Evolutionary conservation across 2,888 invertebrate species (phyloP), one percentile per base, ranked within the genome.

Genomic region (Phaonia tiefii): DNA sequence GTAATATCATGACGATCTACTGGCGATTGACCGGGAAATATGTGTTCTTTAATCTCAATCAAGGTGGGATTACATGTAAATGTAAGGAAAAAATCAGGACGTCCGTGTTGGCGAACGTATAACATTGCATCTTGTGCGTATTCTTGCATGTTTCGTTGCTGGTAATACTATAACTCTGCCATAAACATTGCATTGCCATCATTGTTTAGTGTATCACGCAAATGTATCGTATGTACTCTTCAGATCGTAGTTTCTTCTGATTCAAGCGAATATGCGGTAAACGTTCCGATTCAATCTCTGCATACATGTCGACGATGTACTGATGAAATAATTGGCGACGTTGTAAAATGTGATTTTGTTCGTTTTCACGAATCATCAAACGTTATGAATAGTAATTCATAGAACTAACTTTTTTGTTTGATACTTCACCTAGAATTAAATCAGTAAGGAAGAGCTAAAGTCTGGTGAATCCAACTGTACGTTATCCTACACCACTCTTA

Each of bases 91-190:
- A 31, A 5, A 31, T 31, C 31, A 5, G 31, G 76, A 7, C 73
- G 69, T 7, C 82, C 79, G 56, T 75, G 82, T 49, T 72, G 44
- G n/a, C 83, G 67, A 20, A 80, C 80, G 70, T 80, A 78, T 11
- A 60, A 20, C 75, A 79, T 72, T 22, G 58, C 77, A 78, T 84
- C 84, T 49, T 81, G 82, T 8, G 75, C 75, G 63, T 83, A 81
- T 63, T 84, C 81, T 37, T 79, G 81, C 80, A 85, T 83, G 63
- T 84, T 80, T 0, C 83, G 60, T 20, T n/a, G 15, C 76, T 54
- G 10, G 8, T 7, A 22, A n/a, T n/a, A n/a, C n/a, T n/a, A n/a
- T n/a, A n/a, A n/a, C n/a, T n/a, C n/a, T n/a, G n/a, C n/a, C n/a
- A n/a, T n/a, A n/a, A n/a, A n/a, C n/a, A n/a, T n/a, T n/a, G 26